phyloP scores from a whole-genome alignment of 30 jellyfish, hydroid and myxozoan species.

The Aurelia aurita complex sp. Pacific region DNA sequence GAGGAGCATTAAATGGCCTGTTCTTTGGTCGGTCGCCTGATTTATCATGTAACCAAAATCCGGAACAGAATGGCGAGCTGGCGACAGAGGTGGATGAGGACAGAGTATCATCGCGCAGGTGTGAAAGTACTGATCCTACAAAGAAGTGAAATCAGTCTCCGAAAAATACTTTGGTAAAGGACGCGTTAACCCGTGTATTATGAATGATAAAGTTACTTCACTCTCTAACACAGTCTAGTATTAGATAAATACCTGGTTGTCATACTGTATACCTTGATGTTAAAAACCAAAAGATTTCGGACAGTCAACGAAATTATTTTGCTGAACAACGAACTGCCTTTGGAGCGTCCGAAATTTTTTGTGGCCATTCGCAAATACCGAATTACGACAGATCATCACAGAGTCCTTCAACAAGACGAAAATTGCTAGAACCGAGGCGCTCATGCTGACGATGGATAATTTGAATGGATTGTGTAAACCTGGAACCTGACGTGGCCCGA shows the following conservation, averaged over 20 bases:
- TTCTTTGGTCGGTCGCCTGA: background rate
- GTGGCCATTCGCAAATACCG: background rate
- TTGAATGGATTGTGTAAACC: too few species aligned
- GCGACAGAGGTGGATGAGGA: background rate
- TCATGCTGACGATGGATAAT: too few species aligned
- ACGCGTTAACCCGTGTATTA: background rate
- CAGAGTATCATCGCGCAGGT: too few species aligned
- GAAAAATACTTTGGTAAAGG: background rate
- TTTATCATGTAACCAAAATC: background rate
- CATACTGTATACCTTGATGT: too few species aligned
- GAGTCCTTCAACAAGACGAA: background rate
- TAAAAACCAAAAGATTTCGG: too few species aligned
- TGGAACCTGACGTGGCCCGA: too few species aligned
- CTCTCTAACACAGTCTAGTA: too few species aligned
- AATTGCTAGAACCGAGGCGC: background rate
- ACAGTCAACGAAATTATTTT: too few species aligned
- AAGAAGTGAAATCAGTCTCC: background rate
- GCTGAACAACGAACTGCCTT: too few species aligned
- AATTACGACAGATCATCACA: background rate
- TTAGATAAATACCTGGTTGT: too few species aligned
- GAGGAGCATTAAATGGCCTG: constrained; percentile 6
- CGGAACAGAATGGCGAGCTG: background rate
- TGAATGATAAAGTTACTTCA: too few species aligned
- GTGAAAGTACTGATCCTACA: background rate
- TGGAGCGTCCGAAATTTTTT: too few species aligned